Conservation (phyloP, 2,888 invertebrate species). For the Exephanes ischioxanthus region DNA sequence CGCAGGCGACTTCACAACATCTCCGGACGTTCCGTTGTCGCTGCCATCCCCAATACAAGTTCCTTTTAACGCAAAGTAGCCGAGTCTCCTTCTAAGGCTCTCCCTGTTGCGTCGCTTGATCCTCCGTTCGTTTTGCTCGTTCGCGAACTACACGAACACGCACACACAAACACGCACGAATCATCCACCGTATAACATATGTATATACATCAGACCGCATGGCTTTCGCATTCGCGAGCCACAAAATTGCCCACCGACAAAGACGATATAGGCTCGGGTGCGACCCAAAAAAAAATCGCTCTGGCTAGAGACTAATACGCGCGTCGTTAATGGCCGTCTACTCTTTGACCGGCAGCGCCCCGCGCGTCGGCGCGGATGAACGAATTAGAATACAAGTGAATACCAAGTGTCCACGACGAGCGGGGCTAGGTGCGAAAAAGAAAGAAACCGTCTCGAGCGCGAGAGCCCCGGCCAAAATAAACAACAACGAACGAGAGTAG, state of each 20-base stretch:
- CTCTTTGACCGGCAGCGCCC: conserved; percentile 55
- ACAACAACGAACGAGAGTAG: conserved; percentile 15
- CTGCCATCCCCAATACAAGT: conserved; percentile 53
- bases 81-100: conserved; percentile 38
- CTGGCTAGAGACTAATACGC: conserved; percentile 5
- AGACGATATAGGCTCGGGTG: conserved; percentile 32
- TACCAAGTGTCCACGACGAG: conserved; percentile 16
- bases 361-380: conserved; percentile 61
- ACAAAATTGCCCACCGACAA: conserved; percentile 42
- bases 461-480: conserved; percentile 22
- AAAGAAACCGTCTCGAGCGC: conserved; percentile 30
- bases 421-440: conserved; percentile 61
- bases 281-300: conserved; percentile 43
- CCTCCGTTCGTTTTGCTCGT: conserved; percentile 41
- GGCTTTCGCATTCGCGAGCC: neutral
- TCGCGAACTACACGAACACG: conserved; percentile 34
- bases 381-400: conserved; percentile 72
- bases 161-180: neutral
- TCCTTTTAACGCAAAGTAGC: conserved; percentile 50
- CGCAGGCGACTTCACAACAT: neutral
- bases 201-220: neutral
- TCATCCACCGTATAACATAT: neutral
- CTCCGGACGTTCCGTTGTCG: conserved; percentile 26
- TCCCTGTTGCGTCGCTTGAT: conserved; percentile 32
- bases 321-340: conserved; percentile 42